Percentiles rank a stretch among this genome's conserved stretches.
Conservation (phyloP, 2,888 invertebrate species). For the Zygaena filipendulae region DNA sequence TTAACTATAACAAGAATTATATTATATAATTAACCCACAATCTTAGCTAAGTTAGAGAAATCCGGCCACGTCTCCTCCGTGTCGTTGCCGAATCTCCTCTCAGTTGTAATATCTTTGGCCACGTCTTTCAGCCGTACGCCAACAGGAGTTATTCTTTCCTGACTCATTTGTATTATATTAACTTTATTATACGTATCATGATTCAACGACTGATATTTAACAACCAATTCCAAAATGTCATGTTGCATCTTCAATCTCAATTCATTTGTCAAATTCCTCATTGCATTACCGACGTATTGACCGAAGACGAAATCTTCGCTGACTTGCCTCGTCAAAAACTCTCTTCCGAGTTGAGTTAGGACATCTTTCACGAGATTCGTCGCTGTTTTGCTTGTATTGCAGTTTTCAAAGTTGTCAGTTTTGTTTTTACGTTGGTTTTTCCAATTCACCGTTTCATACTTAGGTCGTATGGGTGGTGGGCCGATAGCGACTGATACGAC, state of each 20-base stretch:
- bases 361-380: conserved; percentile 38
- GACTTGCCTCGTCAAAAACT: conserved; percentile 38
- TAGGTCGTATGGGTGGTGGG: conserved; percentile 42
- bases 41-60: conserved; percentile 47
- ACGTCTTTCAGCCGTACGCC: conserved; percentile 10
- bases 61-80: conserved; percentile 54
- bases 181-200: conserved; percentile 3
- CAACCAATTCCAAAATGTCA: conserved; percentile 44
- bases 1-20: conserved; percentile 1
- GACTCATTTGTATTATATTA: too few species aligned
- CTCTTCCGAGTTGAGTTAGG: conserved; percentile 37
- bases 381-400: conserved; percentile 18
- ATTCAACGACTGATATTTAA: conserved; percentile 28
- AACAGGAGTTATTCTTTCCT: conserved; percentile 1
- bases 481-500: conserved; percentile 54
- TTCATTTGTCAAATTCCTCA: conserved; percentile 42
- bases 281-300: conserved; percentile 47
- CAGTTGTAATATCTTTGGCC: conserved; percentile 25
- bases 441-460: conserved; percentile 36
- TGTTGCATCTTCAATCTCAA: conserved; percentile 43
- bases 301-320: conserved; percentile 59
- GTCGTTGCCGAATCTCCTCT: conserved; percentile 34
- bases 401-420: conserved; percentile 6
- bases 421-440: conserved; percentile 21
- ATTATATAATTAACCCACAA: conserved; percentile 34